Base-by-base conservation (phyloP, 2,113 vertebrate species). In the Lepus timidus region DNA sequence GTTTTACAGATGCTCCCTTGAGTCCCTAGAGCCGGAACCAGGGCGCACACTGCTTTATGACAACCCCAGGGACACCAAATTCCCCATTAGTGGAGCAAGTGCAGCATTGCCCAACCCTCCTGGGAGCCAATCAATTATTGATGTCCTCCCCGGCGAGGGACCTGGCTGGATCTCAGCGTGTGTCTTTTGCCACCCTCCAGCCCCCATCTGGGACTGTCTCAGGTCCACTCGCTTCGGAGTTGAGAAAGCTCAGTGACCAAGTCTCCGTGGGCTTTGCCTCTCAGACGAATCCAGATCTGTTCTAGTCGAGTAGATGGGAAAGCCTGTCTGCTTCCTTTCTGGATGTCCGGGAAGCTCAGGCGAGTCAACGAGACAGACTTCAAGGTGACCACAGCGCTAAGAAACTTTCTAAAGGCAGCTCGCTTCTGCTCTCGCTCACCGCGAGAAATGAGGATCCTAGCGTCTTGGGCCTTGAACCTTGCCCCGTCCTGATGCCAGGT, bases 401-500 rank as follows among this genome's bases (percentile, higher is more conserved):
- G 39, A 6, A 44, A 44, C 39, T 44, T 88, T 78, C 44, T 95
- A 61, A 83, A 94, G 83, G 73, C 67, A 90, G 25, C 1, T 82
- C 52, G 58, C 88, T 81, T 93, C 73, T 92, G 39, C 76, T 71
- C 71, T 85, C 93, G 70, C 88, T 36, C 52, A 91, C 87, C 29
- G 62, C 68, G 44, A 36, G 67, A 93, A 93, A 82, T 76, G 52
- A 78, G 81, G 61, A 70, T 61, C 86, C 58, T 90, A 27, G 25
- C 31, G 86, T 87, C 2, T 83, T 73, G 85, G 36, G 71, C 62
- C 94, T 96, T 94, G 93, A 96, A 96, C 91, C 9, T 81, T 86
- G 71, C 58, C 74, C 61, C 27, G 20, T 62, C 36, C 61, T 22
- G 19, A 84, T 92, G 85, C 88, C 82, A 97, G 89, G 39, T 36